Evolutionary conservation across 2,113 vertebrate species (phyloP), one percentile per base, ranked within the genome.

Genomic region (Phasianus colchicus): DNA sequence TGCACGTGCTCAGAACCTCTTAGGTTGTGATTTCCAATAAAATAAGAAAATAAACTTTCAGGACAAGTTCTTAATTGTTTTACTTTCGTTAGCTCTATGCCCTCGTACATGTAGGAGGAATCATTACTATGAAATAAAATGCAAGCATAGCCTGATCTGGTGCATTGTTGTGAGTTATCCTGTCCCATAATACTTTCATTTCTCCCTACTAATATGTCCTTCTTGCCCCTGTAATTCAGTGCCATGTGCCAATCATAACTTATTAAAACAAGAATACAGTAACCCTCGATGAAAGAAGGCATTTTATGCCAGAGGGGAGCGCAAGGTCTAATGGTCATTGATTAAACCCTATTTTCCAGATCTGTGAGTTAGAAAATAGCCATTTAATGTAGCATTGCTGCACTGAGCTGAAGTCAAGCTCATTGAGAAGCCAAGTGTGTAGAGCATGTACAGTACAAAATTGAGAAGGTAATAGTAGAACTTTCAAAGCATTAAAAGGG

Each of bases 301-400:
- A 93, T 96, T 96, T 95, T 95, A 73, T 95, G 69, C 74, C 69
- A 93, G 90, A 92, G 92, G 48, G 38, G 82, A 96, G 86, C 0
- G 1, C 91, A 96, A 84, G 93, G 83, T 97, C 92, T 95, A 93
- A 94, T 95, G 96, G 96, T 96, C 94, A 95, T 96, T 96, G 96
- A 97, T 97, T 97, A 97, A 96, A 97, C 76, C 67, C 95, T 87
- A 91, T 97, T 97, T 97, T 97, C 96, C 97, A 95, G 97, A 95
- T 83, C 96, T 90, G 0, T 97, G 97, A 95, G 88, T 96, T 97
- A 97, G 97, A 97, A 97, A 97, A 97, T 97, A 97, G 91, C 66
- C 83, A 83, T 94, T 96, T 96, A 97, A 95, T 97, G 94, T 93
- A 89, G 87, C 94, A 65, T 92, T 91, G 82, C 91, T 84, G 71